Base-by-base conservation (phyloP, 2,888 invertebrate species). In the Pollenia amentaria region DNA sequence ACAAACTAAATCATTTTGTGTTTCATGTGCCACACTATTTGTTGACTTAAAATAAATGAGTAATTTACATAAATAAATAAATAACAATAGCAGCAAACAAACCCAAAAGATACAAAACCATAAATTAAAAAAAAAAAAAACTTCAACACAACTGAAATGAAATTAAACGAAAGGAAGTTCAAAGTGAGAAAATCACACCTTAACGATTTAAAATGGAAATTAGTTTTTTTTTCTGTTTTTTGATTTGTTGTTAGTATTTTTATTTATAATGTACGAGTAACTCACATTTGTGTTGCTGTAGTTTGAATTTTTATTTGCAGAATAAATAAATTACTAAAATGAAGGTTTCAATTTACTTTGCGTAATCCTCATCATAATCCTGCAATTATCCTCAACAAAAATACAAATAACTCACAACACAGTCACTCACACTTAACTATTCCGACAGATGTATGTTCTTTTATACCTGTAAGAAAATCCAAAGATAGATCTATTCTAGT, bases 51-150 rank as follows among this genome's bases (percentile, higher is more conserved):
- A 83, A 65, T 72, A 55, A 75, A 69, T 29, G 44, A 77, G 67
- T 90, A 91, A 92, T 92, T 92, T 92, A 89, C 92, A 92, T 92
- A 92, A 89, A 89, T 90, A 91, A 92, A 92, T 91, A 91, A 92
- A 92, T 91, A 91, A 91, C 69, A 91, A 89, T 89, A 88, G 16
- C 70, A 42, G 38, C 29, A 84, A 79, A 70, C 69, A 78, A 75
- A 75, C 78, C 77, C 84, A 67, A 67, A 67, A 67, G 46, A 84
- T 62, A 62, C 60, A 67, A 53, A 84, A 84, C 73, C 78, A 84
- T 84, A 84, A 84, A 84, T 80, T 83, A 82, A 82, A 78, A 29
- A 57, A 62, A 60, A 57, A 21, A 77, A 55, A 62, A 65, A 73
- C 11, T 42, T 38, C 29, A 42, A 75, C 42, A 42, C 60, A 55